Conservation (phyloP, 2,797 vertebrate genomes). For the Pseudochromis fuscus region DNA sequence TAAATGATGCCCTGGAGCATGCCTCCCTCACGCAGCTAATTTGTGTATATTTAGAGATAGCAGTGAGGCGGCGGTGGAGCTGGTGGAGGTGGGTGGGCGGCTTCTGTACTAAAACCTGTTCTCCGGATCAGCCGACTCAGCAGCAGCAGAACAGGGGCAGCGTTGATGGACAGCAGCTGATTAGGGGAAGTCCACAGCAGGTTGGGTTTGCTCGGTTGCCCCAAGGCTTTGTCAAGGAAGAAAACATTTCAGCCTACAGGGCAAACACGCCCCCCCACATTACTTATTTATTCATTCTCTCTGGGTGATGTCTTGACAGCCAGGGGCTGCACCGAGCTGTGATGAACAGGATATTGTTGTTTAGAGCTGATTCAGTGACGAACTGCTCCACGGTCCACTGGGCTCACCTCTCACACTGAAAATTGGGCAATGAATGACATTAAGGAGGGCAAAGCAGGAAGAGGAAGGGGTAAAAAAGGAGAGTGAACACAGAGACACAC, state of each 20-base stretch:
- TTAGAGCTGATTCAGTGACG: conserved; percentile 34
- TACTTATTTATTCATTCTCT: conserved; percentile 74
- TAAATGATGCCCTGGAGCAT: conserved; percentile 80
- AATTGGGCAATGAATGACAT: conserved; percentile 59
- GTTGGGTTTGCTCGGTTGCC: conserved; percentile 65
- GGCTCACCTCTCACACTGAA: conserved; percentile 43
- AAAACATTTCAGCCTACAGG: conserved; percentile 66
- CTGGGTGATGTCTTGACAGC: conserved; percentile 72
- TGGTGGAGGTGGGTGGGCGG: conserved; percentile 34
- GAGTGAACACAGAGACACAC: neutral
- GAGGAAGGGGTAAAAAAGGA: neutral
- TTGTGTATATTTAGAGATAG: conserved; percentile 72
- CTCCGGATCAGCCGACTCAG: conserved; percentile 45
- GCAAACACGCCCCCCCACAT: conserved; percentile 56
- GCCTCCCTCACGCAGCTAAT: conserved; percentile 67
- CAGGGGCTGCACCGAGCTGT: conserved; percentile 17
- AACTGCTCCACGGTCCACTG: conserved; percentile 31
- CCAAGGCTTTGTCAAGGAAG: conserved; percentile 74
- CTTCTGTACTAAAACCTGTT: conserved; percentile 24
- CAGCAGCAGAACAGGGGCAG: conserved; percentile 45
- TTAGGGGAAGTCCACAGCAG: conserved; percentile 76
- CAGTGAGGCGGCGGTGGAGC: conserved; percentile 26
- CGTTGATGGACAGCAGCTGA: conserved; percentile 80
- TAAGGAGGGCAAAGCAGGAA: conserved; percentile 22
- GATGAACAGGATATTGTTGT: conserved; percentile 67